Conservation (phyloP, 2,888 invertebrate genomes). For the Xiphydria camelus region DNA sequence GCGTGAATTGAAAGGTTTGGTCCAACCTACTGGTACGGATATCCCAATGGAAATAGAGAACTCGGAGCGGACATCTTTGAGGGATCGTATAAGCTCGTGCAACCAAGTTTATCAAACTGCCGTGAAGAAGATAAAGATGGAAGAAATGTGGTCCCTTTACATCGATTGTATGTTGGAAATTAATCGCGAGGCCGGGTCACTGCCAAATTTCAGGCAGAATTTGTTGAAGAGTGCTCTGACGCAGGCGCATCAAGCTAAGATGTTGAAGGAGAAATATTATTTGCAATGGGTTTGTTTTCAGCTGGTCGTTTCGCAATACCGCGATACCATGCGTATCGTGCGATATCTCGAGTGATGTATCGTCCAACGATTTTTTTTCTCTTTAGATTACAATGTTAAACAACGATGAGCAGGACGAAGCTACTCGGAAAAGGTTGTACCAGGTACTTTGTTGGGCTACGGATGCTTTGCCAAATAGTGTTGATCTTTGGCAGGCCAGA, state of each 20-base stretch:
- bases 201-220: constrained; percentile 60
- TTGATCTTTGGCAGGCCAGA: constrained; percentile 61
- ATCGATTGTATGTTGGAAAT: constrained; percentile 63
- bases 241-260: constrained; percentile 59
- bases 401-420: constrained; percentile 35
- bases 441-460: constrained; percentile 57
- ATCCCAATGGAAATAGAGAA: constrained; percentile 35
- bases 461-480: constrained; percentile 56
- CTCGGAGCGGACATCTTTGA: constrained; percentile 44
- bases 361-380: constrained; percentile 13
- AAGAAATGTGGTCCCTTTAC: constrained; percentile 63
- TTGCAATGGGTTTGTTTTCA: constrained; percentile 57
- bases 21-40: constrained; percentile 35
- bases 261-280: constrained; percentile 61
- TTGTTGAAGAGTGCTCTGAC: constrained; percentile 60
- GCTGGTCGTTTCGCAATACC: too few species aligned
- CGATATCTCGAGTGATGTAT: neutral
- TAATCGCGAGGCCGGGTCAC: constrained; percentile 57
- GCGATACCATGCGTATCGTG: neutral
- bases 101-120: constrained; percentile 60
- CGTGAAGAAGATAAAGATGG: constrained; percentile 58
- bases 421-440: constrained; percentile 39
- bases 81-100: constrained; percentile 58
- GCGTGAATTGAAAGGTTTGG: constrained; percentile 62
- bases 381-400: constrained; percentile 45